Percentiles rank a stretch among this genome's conserved stretches.
Conservation (phyloP, 1,140 invertebrate species). For the Protaetia brevitarsis region DNA sequence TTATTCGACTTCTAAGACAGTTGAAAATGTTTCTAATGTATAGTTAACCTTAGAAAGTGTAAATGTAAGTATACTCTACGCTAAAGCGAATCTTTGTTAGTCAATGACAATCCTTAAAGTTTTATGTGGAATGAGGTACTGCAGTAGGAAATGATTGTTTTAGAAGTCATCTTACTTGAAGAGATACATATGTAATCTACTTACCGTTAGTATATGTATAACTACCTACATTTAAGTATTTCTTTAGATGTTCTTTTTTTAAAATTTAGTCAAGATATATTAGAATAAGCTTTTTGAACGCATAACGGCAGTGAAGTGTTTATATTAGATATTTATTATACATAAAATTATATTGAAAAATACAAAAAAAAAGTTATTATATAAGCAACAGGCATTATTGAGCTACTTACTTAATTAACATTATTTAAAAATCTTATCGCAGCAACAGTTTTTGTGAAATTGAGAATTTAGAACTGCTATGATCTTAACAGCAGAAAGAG, state of each 20-base stretch:
- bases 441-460: background rate
- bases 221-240: background rate
- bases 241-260: background rate
- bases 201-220: constrained; percentile 11
- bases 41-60: constrained; percentile 7
- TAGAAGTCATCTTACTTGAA: background rate
- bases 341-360: too few species aligned
- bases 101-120: constrained; percentile 13
- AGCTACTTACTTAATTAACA: background rate
- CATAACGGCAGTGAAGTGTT: background rate
- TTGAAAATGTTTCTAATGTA: background rate
- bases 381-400: too few species aligned
- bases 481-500: background rate
- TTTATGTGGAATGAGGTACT: background rate
- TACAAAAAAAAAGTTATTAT: too few species aligned
- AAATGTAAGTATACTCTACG: background rate
- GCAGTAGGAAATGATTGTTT: background rate
- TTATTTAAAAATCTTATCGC: constrained; percentile 7
- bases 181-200: background rate
- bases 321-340: too few species aligned
- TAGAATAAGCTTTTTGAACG: constrained; percentile 9
- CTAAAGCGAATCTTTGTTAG: background rate
- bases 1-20: constrained; percentile 15
- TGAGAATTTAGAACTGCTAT: constrained; percentile 2
- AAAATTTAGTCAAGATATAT: background rate